These are phyloP conservation scores for Cyprinodon variegatus DNA, from an alignment of 2,113 vertebrate species.

Conservation along the genomic window DNA sequence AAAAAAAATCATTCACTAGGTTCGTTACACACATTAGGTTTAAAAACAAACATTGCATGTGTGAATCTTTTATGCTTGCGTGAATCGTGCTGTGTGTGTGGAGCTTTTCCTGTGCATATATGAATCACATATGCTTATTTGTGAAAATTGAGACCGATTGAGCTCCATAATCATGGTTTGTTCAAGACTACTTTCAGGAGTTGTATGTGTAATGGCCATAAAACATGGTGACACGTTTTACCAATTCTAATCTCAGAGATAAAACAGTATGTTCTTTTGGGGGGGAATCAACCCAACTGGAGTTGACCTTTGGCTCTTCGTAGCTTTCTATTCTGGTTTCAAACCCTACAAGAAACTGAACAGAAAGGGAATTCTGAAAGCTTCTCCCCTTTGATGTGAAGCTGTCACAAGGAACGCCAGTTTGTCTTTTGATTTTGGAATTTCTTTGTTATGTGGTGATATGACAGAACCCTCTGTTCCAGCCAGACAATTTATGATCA, in stretches of 20 bases:
- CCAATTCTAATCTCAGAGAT: background rate
- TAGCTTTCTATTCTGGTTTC: constrained; percentile 17
- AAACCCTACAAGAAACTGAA: constrained; percentile 41
- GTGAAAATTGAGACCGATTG: no score
- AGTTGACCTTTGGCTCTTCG: constrained; percentile 17
- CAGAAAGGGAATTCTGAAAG: constrained; percentile 42
- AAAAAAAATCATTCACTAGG: no score
- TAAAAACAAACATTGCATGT: no score
- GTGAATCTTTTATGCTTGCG: no score
- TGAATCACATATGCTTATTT: no score
- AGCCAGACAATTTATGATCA: constrained; percentile 75
- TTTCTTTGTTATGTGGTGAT: constrained; percentile 63
- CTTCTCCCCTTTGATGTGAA: constrained; percentile 54
- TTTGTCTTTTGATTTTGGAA: constrained; percentile 60
- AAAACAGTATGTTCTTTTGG: background rate
- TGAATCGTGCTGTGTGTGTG: no score
- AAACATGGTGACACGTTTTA: background rate
- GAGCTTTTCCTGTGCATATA: no score
- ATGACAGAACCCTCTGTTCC: constrained; percentile 62
- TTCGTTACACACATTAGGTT: no score
- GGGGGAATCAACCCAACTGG: constrained; percentile 5
- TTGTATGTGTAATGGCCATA: no score
- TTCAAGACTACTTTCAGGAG: no score
- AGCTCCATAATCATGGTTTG: no score
- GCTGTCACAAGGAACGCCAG: constrained; percentile 55